Conservation (phyloP, 2,797 vertebrate genomes). For the Morelia viridis region DNA sequence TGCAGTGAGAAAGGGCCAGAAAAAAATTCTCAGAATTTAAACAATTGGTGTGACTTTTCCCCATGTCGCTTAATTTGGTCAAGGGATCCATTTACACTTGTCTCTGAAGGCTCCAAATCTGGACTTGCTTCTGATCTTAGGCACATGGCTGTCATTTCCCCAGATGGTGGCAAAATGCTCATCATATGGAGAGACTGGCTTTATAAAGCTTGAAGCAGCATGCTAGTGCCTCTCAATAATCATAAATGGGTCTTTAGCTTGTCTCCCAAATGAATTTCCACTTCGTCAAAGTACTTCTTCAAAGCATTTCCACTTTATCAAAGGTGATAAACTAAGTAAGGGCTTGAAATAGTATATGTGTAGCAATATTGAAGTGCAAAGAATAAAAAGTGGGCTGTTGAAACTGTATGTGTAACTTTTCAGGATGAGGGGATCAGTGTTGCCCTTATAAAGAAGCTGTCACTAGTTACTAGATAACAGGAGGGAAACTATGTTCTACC, state of each 20-base stretch:
- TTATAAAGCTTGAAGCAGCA: slow-evolving; percentile 1
- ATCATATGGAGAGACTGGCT: slow-evolving; percentile 26
- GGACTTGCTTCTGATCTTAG: slow-evolving; percentile 19
- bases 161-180: slow-evolving; percentile 25
- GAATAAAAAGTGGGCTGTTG: neutral
- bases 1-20: neutral
- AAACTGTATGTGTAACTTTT: neutral
- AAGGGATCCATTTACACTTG: neutral
- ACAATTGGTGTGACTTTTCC: neutral
- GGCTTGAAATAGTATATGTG: neutral
- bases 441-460: neutral
- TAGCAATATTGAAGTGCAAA: neutral
- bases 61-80: neutral
- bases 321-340: slow-evolving; percentile 24
- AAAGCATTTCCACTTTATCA: neutral
- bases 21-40: neutral
- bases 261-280: slow-evolving; percentile 33
- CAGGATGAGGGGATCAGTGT: neutral
- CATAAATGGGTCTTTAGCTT: slow-evolving; percentile 38
- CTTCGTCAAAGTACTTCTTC: slow-evolving; percentile 21
- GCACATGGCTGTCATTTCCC: slow-evolving; percentile 43
- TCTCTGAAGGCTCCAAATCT: slow-evolving; percentile 12
- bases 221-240: slow-evolving; percentile 42
- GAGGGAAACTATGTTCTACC: neutral
- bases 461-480: neutral